phyloP scores from a whole-genome alignment of 2,113 vertebrate species.

The Esox niger region DNA sequence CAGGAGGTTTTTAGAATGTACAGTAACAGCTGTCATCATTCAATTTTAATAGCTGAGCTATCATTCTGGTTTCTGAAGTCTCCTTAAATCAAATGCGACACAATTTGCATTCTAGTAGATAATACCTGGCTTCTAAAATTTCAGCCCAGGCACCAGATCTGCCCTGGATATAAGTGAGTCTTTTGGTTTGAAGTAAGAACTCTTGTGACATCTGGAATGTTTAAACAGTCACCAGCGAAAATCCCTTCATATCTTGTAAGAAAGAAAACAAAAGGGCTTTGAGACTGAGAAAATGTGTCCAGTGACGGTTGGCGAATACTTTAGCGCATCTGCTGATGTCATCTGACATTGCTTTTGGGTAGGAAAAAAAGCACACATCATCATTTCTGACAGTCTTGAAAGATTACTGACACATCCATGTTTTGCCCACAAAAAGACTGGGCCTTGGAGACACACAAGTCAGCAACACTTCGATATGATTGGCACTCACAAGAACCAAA shows the following conservation, averaged over 20 bases:
- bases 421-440: background rate
- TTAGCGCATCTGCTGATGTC: conserved; percentile 33
- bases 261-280: conserved; percentile 36
- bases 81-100: conserved; percentile 30
- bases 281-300: conserved; percentile 34
- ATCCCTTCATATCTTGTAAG: conserved; percentile 21
- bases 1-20: conserved; percentile 25
- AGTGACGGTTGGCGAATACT: conserved; percentile 32
- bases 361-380: conserved; percentile 24
- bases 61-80: conserved; percentile 17
- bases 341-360: conserved; percentile 36
- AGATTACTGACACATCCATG: conserved; percentile 2
- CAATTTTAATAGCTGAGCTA: conserved; percentile 8
- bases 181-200: conserved; percentile 18
- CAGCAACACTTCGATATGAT: background rate
- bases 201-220: conserved; percentile 44
- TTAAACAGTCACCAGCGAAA: conserved; percentile 11
- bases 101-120: conserved; percentile 48
- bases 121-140: conserved; percentile 38
- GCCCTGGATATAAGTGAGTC: conserved; percentile 26
- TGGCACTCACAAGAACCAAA: conserved; percentile 1
- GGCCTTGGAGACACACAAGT: background rate
- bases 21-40: conserved; percentile 45
- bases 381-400: conserved; percentile 45
- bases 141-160: conserved; percentile 32